These are phyloP conservation scores for Macrosiphum euphorbiae DNA, from an alignment of 2,888 invertebrate genomes.

Conservation along the genomic window DNA sequence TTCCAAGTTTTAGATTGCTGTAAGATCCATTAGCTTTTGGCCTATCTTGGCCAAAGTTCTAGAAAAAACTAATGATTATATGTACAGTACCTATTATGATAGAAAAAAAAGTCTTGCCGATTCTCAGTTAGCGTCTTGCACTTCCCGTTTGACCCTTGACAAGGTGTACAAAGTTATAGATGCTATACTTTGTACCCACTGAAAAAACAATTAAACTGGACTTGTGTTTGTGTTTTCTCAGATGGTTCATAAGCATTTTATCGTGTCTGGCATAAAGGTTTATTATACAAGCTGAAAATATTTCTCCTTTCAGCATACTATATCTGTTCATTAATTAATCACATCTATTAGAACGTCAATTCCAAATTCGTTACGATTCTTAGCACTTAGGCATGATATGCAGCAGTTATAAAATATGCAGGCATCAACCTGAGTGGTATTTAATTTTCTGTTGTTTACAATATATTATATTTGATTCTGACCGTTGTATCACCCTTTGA, in stretches of 20 bases:
- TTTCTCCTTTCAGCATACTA: not conserved
- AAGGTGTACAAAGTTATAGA: not conserved
- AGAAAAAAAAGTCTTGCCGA: not conserved
- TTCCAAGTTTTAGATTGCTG: not conserved
- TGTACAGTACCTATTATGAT: not conserved
- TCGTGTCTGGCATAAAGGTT: not conserved
- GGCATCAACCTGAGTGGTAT: not conserved
- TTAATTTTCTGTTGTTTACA: not conserved
- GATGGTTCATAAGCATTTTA: not conserved
- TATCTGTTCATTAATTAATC: not conserved
- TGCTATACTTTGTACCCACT: not conserved
- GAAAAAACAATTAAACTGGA: not conserved
- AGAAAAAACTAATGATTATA: not conserved
- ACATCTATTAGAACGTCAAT: not conserved
- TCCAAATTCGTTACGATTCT: not conserved
- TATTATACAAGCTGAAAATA: not conserved
- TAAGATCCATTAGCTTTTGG: not conserved
- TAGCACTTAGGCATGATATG: not conserved
- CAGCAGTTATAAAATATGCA: not conserved
- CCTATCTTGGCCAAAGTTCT: not conserved
- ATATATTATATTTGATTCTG: not conserved
- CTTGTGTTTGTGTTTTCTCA: not conserved
- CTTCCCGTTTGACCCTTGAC: not conserved
- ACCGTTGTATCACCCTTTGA: not conserved
- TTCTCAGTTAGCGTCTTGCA: too few species aligned